Base-by-base conservation (phyloP, 64 coral and sea anemone genomes). In the Orbicella faveolata region DNA sequence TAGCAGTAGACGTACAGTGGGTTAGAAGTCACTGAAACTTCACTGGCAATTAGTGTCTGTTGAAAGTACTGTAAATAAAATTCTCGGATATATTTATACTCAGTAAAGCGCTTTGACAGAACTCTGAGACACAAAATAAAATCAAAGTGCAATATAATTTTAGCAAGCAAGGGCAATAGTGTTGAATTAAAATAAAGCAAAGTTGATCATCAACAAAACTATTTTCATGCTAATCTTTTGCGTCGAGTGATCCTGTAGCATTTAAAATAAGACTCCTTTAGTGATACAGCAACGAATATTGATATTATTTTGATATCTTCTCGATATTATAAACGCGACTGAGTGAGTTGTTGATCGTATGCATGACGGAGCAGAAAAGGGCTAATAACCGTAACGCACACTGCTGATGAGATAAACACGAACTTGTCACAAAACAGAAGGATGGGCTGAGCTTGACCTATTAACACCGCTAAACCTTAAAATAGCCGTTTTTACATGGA, bases 41-140 rank as follows among this genome's bases (percentile, higher is more conserved):
- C 18, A 48, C 44, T 6, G 44, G 44, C 44, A 48, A 48, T 48
- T 48, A 48, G 44, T 48, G 44, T 30, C 30, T 30, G 30, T 48
- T 6, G 44, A 48, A 48, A 48, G 7, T 48, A 41, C 14, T 76
- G 76, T 78, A 78, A 78, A 78, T 78, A 78, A 17, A n/a, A 78
- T 20, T 23, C 52, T 54, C 37, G 37, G 35, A 78, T 78, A 78
- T 78, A 78, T 78, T 78, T 78, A 54, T 78, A 76, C 52, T 52
- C 55, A 59, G 55, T 59, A 59, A 59, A 59, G 55, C 11, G 55
- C 55, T 59, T 59, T 59, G 55, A 59, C 11, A 16, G 55, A 59
- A 15, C 55, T 23, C 5, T 1, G 15, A 48, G 9, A 21, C n/a
- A 78, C 41, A 8, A 18, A 53, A 78, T 53, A 9, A 9, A 54